Evolutionary conservation across 2,797 vertebrate species (phyloP).

Genomic region (Tamandua tetradactyla): DNA sequence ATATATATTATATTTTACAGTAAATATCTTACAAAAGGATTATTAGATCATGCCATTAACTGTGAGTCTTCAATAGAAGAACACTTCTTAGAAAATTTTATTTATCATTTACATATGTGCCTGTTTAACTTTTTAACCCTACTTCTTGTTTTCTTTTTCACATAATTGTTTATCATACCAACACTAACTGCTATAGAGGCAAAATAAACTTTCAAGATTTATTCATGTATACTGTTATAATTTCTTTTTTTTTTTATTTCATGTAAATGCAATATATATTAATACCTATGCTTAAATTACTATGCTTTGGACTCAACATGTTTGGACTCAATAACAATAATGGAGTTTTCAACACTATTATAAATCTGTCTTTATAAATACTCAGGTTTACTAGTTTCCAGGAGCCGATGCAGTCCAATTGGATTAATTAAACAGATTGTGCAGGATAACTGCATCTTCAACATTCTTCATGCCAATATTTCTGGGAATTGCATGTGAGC

Average conservation of each 20-base stretch:
- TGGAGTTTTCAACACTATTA: not conserved
- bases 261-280: too few species aligned
- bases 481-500: not conserved
- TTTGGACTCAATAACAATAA: too few species aligned
- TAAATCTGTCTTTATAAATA: not conserved
- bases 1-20: too few species aligned
- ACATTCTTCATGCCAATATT: not conserved
- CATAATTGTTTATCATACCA: not conserved
- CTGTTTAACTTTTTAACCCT: not conserved
- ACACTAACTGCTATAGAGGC: not conserved
- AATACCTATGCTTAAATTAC: not conserved
- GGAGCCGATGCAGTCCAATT: not conserved
- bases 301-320: not conserved
- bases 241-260: too few species aligned
- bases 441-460: not conserved
- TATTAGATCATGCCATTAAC: not conserved
- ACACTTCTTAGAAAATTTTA: not conserved
- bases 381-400: not conserved
- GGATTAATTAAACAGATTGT: not conserved
- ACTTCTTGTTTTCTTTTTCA: not conserved
- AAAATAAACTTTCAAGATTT: not conserved
- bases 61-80: not conserved
- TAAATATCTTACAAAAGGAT: too few species aligned
- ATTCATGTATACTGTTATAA: not conserved
- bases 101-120: not conserved